phyloP scores from a whole-genome alignment of 2,888 invertebrate species.

The Protonemura montana region DNA sequence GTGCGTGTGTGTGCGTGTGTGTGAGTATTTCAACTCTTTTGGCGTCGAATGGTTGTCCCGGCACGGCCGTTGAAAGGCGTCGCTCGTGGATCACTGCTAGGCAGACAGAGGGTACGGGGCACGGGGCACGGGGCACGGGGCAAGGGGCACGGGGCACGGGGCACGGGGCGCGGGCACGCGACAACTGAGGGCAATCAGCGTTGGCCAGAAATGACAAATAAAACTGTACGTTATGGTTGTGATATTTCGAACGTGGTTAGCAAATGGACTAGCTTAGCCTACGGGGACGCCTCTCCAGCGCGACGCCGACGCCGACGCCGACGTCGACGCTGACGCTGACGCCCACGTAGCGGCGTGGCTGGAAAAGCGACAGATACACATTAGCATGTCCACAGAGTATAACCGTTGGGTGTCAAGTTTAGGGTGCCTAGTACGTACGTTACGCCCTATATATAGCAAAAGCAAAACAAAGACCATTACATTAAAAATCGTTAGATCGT shows the following conservation, averaged over 20 bases:
- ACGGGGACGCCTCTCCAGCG: not conserved
- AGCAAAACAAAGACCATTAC: not conserved
- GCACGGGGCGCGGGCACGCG: not conserved
- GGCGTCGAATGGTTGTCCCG: not conserved
- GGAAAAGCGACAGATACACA: not conserved
- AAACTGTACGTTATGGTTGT: not conserved
- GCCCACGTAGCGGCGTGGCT: not conserved
- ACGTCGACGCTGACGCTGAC: not conserved
- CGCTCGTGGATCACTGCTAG: not conserved
- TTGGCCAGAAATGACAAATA: not conserved
- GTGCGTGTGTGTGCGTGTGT: slow-evolving; percentile 17
- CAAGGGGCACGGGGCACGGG: too few species aligned
- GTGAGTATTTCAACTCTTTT: not conserved
- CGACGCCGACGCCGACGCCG: not conserved
- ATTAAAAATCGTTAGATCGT: not conserved
- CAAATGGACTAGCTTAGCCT: too few species aligned
- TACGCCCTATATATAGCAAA: not conserved
- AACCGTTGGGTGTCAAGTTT: not conserved
- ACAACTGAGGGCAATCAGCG: not conserved
- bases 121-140: too few species aligned
- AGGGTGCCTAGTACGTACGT: not conserved
- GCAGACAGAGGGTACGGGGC: too few species aligned
- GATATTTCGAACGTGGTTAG: not conserved
- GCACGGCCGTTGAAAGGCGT: not conserved
- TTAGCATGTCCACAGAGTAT: not conserved